Base-by-base conservation (phyloP, 1,140 invertebrate species). In the Samia ricini region DNA sequence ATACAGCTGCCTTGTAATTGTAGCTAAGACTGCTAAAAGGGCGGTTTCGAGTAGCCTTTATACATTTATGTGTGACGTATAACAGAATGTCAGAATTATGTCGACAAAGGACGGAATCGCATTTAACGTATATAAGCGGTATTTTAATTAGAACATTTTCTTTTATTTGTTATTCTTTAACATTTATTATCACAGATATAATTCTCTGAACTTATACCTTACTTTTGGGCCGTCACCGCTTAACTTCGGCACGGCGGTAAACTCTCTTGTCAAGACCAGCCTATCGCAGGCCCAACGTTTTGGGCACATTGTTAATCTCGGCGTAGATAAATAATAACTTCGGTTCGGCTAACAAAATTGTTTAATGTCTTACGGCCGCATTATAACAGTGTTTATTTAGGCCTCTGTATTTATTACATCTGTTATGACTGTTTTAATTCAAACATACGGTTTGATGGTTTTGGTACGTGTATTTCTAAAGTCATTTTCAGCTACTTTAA, bases 281-380 rank as follows among this genome's bases (percentile, higher is more conserved):
- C 15, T 55, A 55, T 55, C 52, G 22, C 52, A n/a, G 19, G 15
- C 22, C 52, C 22, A 22, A 22, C 33, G 33, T 42, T 42, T 12
- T 15, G 33, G 33, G 33, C 33, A 42, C 15, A 23, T 52, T 52
- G 52, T 55, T 55, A 55, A 55, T 22, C 52, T 24, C 21, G 12
- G 50, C 5, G 24, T 55, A 55, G 52, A 55, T 55, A 55, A 24
- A 55, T 54, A 54, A 23, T 54, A 54, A 54, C 51, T 55, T 23
- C 33, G 33, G 33, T 55, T 8, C 2, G 21, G 15, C 52, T 22
- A 55, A 55, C 52, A 24, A 24, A 55, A 55, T 55, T 52, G 19
- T 52, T 55, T 24, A 42, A 42, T 42, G 52, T 55, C 52, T 55
- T 55, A 55, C 22, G 52, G 21, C 22, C 21, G 18, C 24, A 19